A percentile compares a stretch with the other conserved stretches of the same genome.
Evolutionary conservation across 2,888 invertebrate species (phyloP).

Genomic region (Aradus depressus): DNA sequence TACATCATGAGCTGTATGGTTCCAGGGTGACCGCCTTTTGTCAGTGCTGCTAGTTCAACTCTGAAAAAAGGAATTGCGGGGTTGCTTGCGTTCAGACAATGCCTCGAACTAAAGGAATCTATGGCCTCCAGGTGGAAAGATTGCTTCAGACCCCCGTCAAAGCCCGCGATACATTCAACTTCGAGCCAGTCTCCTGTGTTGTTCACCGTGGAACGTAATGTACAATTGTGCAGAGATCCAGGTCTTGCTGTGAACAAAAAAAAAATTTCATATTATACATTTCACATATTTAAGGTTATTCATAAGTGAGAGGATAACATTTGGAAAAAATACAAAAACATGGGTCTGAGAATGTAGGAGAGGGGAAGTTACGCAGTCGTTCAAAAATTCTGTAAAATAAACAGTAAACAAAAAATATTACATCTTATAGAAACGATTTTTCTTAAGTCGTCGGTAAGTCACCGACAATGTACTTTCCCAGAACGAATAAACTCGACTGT

Average conservation of each 20-base stretch:
- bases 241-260: constrained; percentile 52
- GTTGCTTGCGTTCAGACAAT: constrained; percentile 55
- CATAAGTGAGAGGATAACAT: too few relatives aligned
- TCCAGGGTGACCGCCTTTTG: constrained; percentile 39
- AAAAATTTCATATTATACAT: not conserved
- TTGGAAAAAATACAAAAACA: not conserved
- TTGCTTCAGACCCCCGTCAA: constrained; percentile 81
- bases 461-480: too few relatives aligned
- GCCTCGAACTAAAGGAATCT: constrained; percentile 51
- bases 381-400: not conserved
- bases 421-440: too few relatives aligned
- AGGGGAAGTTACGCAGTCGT: not conserved
- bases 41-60: constrained; percentile 42
- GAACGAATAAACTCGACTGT: too few relatives aligned
- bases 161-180: constrained; percentile 75
- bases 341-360: not conserved
- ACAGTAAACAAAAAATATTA: constrained; percentile 1
- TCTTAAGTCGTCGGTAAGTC: too few relatives aligned
- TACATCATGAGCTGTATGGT: constrained; percentile 68
- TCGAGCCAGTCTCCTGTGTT: constrained; percentile 42
- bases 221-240: constrained; percentile 73
- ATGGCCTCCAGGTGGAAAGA: constrained; percentile 72
- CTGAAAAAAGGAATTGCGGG: constrained; percentile 51
- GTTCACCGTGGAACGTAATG: constrained; percentile 45
- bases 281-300: not conserved